Evolutionary conservation across 2,113 vertebrate species (phyloP).

Genomic region (Thryonomys swinderianus): DNA sequence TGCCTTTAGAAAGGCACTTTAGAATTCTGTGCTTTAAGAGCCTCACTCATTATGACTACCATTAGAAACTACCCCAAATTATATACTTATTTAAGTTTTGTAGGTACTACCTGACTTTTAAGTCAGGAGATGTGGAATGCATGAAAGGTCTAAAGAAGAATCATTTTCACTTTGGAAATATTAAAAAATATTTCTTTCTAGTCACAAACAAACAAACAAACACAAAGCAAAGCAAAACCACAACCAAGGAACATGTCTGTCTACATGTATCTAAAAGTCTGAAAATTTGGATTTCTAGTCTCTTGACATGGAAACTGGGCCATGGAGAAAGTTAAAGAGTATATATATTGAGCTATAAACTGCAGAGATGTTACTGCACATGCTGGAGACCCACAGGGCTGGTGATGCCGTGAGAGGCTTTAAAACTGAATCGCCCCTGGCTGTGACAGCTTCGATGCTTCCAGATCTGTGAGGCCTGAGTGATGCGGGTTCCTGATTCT

Average conservation of each 20-base stretch:
- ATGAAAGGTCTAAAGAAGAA: background rate
- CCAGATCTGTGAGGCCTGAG: constrained; percentile 56
- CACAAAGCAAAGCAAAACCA: background rate
- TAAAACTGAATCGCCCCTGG: background rate
- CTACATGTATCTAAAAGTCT: background rate
- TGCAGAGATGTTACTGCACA: background rate
- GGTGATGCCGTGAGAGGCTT: constrained; percentile 56
- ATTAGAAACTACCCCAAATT: background rate
- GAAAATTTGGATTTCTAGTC: constrained; percentile 18
- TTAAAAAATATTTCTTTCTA: constrained; percentile 37
- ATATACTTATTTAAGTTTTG: constrained; percentile 15
- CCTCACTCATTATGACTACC: background rate
- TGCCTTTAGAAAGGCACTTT: background rate
- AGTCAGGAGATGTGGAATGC: background rate
- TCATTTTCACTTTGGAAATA: background rate
- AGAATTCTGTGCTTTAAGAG: background rate
- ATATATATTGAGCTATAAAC: constrained; percentile 9
- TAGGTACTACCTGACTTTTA: background rate
- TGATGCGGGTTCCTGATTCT: constrained; percentile 69
- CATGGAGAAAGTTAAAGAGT: constrained; percentile 4
- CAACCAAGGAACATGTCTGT: background rate
- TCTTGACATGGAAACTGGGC: constrained; percentile 26
- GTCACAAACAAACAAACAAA: background rate
- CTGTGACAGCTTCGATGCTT: constrained; percentile 49
- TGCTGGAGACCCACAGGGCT: constrained; percentile 31